Base-by-base conservation (phyloP, 2,888 invertebrate genomes). In the Sepioteuthis lessoniana region DNA sequence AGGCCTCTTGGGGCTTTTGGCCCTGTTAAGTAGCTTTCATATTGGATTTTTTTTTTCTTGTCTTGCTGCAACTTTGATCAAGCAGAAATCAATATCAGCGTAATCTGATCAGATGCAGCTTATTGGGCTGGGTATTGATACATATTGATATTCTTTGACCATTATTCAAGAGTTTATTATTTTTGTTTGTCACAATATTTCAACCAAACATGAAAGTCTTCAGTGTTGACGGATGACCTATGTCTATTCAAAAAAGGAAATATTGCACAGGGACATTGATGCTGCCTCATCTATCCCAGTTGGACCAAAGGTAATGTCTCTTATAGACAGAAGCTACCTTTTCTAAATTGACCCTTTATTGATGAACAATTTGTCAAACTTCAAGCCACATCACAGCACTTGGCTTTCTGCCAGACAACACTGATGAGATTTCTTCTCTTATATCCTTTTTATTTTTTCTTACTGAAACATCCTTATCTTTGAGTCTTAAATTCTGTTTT, bases 161-260 rank as follows among this genome's bases (percentile, higher is more conserved):
- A 76, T 76, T 16, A n/a, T 35, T n/a, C 76, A 76, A 76, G 28
- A 60, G 19, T 76, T 35, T 19, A 76, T 76, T 16, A n/a, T n/a
- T 76, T 76, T 76, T 35, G 35, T n/a, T 76, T 76, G n/a, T 76
- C 76, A 76, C 76, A 76, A 76, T 76, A 76, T 76, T 76, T 76
- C 76, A 35, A 35, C 76, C 76, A n/a, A n/a, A 21, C n/a, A 76
- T n/a, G n/a, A 76, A 76, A 76, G n/a, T n/a, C n/a, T 35, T 76
- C 16, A n/a, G n/a, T 76, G 76, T 76, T 76, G n/a, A 76, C n/a
- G n/a, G 19, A 76, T 76, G 76, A 76, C n/a, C n/a, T 76, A 13
- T 76, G 13, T 76, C 10, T 25, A 76, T 76, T 76, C 76, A 76
- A n/a, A 76, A 76, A 76, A 76, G 4, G n/a, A 4, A 8, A n/a